Evolutionary conservation across 2,888 invertebrate species (phyloP), one percentile per base, ranked within the genome.

Genomic region (Microctonus hyperodae): DNA sequence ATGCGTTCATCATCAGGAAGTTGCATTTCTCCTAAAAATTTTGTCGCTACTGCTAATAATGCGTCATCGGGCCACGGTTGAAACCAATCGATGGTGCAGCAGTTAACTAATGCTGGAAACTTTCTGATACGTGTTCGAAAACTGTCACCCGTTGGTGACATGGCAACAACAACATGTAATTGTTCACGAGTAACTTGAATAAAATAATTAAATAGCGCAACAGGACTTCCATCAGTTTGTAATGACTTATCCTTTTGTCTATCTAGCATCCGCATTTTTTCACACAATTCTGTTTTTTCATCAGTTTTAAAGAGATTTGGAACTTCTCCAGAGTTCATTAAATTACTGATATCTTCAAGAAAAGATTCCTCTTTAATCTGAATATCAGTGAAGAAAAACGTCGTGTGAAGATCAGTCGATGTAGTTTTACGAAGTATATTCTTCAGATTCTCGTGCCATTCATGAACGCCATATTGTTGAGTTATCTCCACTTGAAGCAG

Each of bases 41-140:
- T 85, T 0, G 90, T 92, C 0, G 97, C 95, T 0, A 97, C 96
- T 0, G 96, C 96, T 31, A 94, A 84, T 31, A 97, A 83, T 0
- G 97, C 97, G 84, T 97, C 97, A 75, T 94, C 90, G 0, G 98
- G 97, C 98, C 98, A 97, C 53, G 94, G 89, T 87, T 94, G 95
- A 83, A 97, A 93, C 97, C 97, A 97, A 82, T 97, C 96, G 70
- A 97, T 96, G 0, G 96, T 97, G 81, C 97, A 97, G 81, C 96
- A 97, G 82, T 96, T 97, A 65, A 97, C 94, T 35, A 97, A 88
- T 0, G 96, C 91, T 0, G 97, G 97, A 81, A 97, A 97, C 83
- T 95, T 96, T 33, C 96, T 87, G 31, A 97, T 90, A 59, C 94
- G 88, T 67, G 89, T 90, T 28, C 94, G 87, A 78, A 97, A 91